phyloP scores from a whole-genome alignment of 2,113 vertebrate species.

The Cephalopterus ornatus region DNA sequence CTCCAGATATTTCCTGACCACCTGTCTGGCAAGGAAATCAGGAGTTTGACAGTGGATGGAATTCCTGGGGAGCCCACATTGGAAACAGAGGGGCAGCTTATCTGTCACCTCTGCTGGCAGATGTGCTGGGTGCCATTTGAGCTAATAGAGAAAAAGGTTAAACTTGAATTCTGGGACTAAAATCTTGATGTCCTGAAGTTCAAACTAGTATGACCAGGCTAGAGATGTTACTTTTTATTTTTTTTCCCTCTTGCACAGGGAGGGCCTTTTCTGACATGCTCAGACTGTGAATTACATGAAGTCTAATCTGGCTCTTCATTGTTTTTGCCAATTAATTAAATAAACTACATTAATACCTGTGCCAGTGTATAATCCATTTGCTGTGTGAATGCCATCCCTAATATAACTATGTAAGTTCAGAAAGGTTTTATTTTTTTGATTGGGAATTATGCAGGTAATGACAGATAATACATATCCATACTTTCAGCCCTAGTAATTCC shows the following conservation, averaged over 20 bases:
- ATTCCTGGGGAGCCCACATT: neutral
- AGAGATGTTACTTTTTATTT: neutral
- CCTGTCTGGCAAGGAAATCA: neutral
- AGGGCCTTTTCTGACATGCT: neutral
- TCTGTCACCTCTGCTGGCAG: neutral
- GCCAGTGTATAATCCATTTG: neutral
- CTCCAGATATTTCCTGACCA: neutral
- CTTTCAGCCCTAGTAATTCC: neutral
- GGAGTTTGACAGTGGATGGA: accelerated
- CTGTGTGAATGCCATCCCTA: neutral
- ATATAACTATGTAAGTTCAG: neutral
- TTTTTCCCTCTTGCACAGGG: neutral
- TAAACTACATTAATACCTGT: neutral
- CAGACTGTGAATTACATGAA: neutral
- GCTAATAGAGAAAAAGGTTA: neutral
- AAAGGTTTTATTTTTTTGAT: neutral
- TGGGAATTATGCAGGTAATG: neutral
- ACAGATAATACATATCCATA: neutral
- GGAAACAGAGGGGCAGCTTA: neutral
- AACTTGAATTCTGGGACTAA: neutral
- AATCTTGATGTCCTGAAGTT: neutral
- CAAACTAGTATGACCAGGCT: neutral
- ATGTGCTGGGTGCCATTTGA: neutral
- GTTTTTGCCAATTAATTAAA: neutral
- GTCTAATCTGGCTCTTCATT: neutral